Base-by-base conservation (phyloP, 2,888 invertebrate genomes). In the Pandemis heparana region DNA sequence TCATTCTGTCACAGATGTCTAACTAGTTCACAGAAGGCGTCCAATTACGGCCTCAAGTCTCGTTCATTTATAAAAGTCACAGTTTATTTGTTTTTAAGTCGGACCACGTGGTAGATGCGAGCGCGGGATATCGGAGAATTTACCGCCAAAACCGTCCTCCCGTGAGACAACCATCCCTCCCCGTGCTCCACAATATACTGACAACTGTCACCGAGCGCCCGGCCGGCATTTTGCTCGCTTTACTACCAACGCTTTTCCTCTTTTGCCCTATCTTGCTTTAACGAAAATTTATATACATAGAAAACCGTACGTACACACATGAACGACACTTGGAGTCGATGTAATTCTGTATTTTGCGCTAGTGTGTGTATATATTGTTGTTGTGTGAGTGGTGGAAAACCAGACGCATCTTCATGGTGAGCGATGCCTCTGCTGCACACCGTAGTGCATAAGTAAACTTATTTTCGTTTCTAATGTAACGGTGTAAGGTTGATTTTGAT, bases 231-330 rank as follows among this genome's bases (percentile, higher is more conserved):
- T 89, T 83, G 84, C 88, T 82, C 88, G 89, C 87, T 86, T 88
- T 86, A 89, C 89, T 89, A 89, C 83, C 78, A 81, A 77, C 87
- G 90, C 85, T 90, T 89, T 92, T 90, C 90, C 92, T 89, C 91
- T 89, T 89, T 89, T 89, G 83, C 89, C 88, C 89, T 89, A 89
- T 91, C 90, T 91, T 89, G 87, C 90, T 90, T 88, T 83, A 87
- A 87, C 90, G 87, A 89, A 89, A 90, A 88, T 89, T 82, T 89
- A 89, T 88, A 87, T 86, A 89, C 86, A 88, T 84, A 89, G 79
- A 86, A 81, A 86, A 81, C 80, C 83, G 80, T 85, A 85, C 83
- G 78, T 85, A 87, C 89, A 91, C 90, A 91, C 87, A 89, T 85
- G 83, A 80, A 88, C 81, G 85, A 84, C 81, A 87, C 87, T 82